Evolutionary conservation across 2,797 vertebrate genomes (phyloP).

Genomic region (Calcarius lapponicus): DNA sequence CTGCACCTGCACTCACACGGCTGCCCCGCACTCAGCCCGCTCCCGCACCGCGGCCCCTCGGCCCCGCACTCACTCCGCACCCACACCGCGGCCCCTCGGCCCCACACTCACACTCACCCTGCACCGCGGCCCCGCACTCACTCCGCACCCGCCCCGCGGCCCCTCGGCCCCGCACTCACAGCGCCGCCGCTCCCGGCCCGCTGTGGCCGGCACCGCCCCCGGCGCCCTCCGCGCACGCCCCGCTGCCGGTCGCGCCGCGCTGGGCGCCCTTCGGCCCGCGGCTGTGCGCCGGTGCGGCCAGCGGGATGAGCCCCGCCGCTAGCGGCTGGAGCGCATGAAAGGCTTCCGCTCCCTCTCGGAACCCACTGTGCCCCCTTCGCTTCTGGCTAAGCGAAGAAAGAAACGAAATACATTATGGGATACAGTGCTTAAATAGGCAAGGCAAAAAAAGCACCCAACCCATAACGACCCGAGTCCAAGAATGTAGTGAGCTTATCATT

Average conservation of each 20-base stretch:
- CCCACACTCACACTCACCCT: no score
- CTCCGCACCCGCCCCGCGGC: no score
- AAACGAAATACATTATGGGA: rapidly evolving
- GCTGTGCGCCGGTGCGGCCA: not conserved
- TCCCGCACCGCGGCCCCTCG: no score
- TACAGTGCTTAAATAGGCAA: not conserved
- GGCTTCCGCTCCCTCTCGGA: rapidly evolving
- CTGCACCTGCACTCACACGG: no score
- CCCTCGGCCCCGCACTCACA: not conserved
- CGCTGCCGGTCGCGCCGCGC: not conserved
- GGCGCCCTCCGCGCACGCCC: not conserved
- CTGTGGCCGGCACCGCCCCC: not conserved
- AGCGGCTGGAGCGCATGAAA: rapidly evolving
- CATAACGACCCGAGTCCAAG: not conserved
- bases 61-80: not conserved
- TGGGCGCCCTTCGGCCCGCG: not conserved
- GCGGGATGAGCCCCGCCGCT: not conserved
- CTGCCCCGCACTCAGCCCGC: no score
- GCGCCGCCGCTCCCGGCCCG: not conserved
- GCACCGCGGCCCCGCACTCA: not conserved
- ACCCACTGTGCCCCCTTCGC: rapidly evolving
- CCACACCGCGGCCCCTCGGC: no score
- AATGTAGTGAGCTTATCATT: not conserved
- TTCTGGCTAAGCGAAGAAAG: not conserved
- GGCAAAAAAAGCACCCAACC: not conserved